Evolutionary conservation across 2,888 invertebrate species (phyloP).

Genomic region (Hypomecis punctinalis): DNA sequence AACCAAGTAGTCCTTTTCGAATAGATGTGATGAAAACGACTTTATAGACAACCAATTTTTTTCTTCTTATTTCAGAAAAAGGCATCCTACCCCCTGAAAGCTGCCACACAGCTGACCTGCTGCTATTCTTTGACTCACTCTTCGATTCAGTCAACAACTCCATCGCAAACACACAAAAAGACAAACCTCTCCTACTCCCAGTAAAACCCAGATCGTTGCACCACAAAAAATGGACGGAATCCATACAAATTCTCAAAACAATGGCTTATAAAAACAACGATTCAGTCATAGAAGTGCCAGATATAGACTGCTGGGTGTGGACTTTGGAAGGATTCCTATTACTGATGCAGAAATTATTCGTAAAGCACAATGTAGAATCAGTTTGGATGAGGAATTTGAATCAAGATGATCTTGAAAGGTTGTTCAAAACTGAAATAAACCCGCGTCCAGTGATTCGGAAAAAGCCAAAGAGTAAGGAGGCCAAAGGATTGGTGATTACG

Average conservation of each 20-base stretch:
- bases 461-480: not conserved
- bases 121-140: slow-evolving; percentile 9
- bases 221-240: not conserved
- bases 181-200: slow-evolving; percentile 1
- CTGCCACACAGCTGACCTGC: slow-evolving; percentile 1
- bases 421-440: slow-evolving; percentile 2
- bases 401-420: slow-evolving; percentile 1
- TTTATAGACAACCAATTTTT: not conserved
- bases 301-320: slow-evolving; percentile 8
- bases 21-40: no score
- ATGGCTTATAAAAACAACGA: not conserved
- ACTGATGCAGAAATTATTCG: not conserved
- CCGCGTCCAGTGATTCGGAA: not conserved
- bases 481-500: not conserved
- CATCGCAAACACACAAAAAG: not conserved
- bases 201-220: not conserved
- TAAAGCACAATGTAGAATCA: not conserved
- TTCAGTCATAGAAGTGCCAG: not conserved
- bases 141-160: slow-evolving; percentile 10
- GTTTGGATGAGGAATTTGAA: slow-evolving; percentile 10
- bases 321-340: not conserved
- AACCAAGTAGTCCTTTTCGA: no score
- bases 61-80: slow-evolving; percentile 1
- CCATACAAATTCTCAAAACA: slow-evolving; percentile 1
- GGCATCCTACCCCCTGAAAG: slow-evolving; percentile 6